These are phyloP conservation scores for Eristalis arbustorum DNA, from an alignment of 2,888 invertebrate genomes.

Conservation along the genomic window DNA sequence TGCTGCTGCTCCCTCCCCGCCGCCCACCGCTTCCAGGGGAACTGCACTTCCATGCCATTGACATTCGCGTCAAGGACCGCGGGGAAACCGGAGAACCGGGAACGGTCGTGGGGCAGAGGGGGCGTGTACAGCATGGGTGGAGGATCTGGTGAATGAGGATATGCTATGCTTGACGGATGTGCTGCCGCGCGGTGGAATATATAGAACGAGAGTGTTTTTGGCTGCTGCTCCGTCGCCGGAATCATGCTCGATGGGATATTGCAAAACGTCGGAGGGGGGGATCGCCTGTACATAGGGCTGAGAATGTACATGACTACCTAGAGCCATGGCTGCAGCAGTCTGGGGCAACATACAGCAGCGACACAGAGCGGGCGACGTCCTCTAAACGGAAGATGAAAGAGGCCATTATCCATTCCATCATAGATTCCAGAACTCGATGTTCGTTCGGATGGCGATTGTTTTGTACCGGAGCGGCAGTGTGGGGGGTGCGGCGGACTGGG, in stretches of 20 bases:
- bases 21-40: not conserved
- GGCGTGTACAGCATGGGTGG: not conserved
- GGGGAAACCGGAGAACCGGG: too few species aligned
- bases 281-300: conserved; percentile 4
- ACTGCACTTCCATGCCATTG: conserved; percentile 68
- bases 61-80: conserved; percentile 44
- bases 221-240: conserved; percentile 46
- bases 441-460: not conserved
- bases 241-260: conserved; percentile 63
- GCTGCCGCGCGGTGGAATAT: conserved; percentile 46
- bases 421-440: not conserved
- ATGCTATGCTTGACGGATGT: conserved; percentile 22
- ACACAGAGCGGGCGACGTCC: conserved; percentile 49
- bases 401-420: conserved; percentile 47
- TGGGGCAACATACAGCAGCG: conserved; percentile 26
- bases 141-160: too few species aligned
- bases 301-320: conserved; percentile 11
- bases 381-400: conserved; percentile 68
- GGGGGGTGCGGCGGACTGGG: not conserved
- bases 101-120: not conserved
- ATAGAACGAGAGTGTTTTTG: conserved; percentile 43
- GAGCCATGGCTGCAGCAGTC: conserved; percentile 34
- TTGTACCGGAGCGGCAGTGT: not conserved
- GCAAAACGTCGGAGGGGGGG: conserved; percentile 24
- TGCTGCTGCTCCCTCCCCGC: not conserved